Base-by-base conservation (phyloP, 1,140 invertebrate genomes). In the Nephila pilipes region DNA sequence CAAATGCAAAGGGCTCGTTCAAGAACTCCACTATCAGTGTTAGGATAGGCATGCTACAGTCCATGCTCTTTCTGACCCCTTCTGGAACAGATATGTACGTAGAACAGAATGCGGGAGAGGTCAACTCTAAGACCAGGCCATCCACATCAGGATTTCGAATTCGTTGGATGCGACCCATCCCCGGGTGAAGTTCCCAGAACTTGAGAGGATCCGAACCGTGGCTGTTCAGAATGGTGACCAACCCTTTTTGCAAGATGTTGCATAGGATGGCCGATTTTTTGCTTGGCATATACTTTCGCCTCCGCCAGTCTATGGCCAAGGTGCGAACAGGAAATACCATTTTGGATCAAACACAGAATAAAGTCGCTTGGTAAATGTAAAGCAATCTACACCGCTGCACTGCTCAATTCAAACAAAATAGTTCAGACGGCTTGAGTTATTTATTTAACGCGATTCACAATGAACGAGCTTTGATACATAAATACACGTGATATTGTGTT, bases 111-210 rank as follows among this genome's bases (percentile, higher is more conserved):
- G 60, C 10, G 14, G 29, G 8, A 0, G 85, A 69, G 2, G 14
- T 22, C n/a, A 87, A 16, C 12, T 87, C 85, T 54, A 87, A 46
- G 65, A 69, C 85, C 20, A 87, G 10, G 3, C 85, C 85, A 1
- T 69, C 2, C 8, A 87, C 38, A 8, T 87, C 60, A n/a, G 58
- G 58, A 16, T 8, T 20, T 36, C 46, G n/a, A 46, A 87, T 8
- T 25, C 85, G 36, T 22, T 46, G 58, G 60, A 87, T 87, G 18
- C 20, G 22, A 10, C 85, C 60, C 12, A 69, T 46, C 8, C 60
- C 85, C 4, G 57, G 32, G 5, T 36, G 29, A 8, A 16, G 65
- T 4, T 32, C 22, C 85, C 85, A 69, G 8, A 38, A 87, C 38
- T 69, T 69, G 57, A 87, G 32, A 65, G 60, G 85, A 6, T 69